Evolutionary conservation across 2,113 vertebrate species (phyloP).

Genomic region (Neopipo cinnamomea): DNA sequence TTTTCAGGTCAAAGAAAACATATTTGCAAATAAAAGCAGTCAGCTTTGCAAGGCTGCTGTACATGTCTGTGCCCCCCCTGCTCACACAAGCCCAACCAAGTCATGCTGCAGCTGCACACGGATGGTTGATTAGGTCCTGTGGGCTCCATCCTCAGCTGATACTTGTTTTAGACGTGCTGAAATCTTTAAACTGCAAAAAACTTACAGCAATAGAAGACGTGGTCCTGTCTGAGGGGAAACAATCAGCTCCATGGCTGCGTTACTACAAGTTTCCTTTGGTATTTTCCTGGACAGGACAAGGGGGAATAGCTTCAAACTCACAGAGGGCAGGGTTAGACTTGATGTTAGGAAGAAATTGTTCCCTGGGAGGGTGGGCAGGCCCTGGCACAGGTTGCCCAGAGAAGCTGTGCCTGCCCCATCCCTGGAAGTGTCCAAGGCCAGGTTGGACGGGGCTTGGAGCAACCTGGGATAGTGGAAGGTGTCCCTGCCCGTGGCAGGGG

Average conservation of each 20-base stretch:
- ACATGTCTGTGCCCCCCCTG: accelerated
- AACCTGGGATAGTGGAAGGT: neutral
- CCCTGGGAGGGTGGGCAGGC: neutral
- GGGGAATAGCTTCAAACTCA: neutral
- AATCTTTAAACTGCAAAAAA: neutral
- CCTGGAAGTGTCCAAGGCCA: neutral
- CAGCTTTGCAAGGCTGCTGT: neutral
- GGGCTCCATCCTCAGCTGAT: neutral
- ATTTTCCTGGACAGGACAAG: neutral
- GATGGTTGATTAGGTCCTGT: neutral
- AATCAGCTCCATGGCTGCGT: accelerated
- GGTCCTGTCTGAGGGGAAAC: neutral
- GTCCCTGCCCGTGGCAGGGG: neutral
- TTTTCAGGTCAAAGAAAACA: neutral
- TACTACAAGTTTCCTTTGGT: neutral
- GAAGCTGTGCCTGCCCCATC: neutral
- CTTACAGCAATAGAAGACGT: neutral
- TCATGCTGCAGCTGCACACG: accelerated
- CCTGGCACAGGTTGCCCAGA: neutral
- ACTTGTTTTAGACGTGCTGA: neutral
- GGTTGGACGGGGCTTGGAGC: neutral
- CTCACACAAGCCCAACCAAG: neutral
- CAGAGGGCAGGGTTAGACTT: neutral
- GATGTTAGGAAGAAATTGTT: neutral
- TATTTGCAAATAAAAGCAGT: neutral